phyloP scores from a whole-genome alignment of 2,113 vertebrate genomes.

The Oxygymnocypris stewartii region DNA sequence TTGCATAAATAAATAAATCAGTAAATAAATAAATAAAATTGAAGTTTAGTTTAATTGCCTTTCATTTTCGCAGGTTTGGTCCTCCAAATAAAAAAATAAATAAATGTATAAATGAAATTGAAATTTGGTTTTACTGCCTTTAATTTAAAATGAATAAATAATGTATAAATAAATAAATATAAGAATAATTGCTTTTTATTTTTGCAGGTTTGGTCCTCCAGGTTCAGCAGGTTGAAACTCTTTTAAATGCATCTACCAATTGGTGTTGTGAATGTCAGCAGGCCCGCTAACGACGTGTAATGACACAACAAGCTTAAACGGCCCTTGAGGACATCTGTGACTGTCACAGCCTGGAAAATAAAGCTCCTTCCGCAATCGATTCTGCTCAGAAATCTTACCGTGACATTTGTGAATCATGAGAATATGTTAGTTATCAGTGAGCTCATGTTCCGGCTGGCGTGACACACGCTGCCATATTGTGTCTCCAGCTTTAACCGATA shows the following conservation, averaged over 20 bases:
- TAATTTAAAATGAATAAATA: no score
- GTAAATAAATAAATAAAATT: no score
- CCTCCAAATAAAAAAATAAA: no score
- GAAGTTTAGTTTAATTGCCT: no score
- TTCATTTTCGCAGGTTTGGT: no score
- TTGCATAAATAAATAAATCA: no score
- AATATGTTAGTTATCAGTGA: slow-evolving; percentile 35
- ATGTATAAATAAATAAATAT: no score
- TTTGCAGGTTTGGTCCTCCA: neutral
- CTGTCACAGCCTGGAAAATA: neutral
- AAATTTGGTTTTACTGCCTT: no score
- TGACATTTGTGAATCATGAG: slow-evolving; percentile 16
- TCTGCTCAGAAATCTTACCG: neutral
- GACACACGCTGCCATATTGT: slow-evolving; percentile 7
- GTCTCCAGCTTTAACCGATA: neutral
- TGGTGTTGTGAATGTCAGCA: neutral
- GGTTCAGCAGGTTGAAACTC: neutral
- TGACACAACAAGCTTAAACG: slow-evolving; percentile 4
- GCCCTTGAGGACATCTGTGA: neutral
- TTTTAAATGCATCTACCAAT: neutral
- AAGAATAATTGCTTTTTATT: no score
- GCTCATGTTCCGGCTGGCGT: slow-evolving; percentile 33
- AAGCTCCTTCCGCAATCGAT: slow-evolving; percentile 16
- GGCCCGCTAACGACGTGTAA: neutral
- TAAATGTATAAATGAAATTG: no score